phyloP scores from a whole-genome alignment of 2,888 invertebrate species.

The Zygaena filipendulae region DNA sequence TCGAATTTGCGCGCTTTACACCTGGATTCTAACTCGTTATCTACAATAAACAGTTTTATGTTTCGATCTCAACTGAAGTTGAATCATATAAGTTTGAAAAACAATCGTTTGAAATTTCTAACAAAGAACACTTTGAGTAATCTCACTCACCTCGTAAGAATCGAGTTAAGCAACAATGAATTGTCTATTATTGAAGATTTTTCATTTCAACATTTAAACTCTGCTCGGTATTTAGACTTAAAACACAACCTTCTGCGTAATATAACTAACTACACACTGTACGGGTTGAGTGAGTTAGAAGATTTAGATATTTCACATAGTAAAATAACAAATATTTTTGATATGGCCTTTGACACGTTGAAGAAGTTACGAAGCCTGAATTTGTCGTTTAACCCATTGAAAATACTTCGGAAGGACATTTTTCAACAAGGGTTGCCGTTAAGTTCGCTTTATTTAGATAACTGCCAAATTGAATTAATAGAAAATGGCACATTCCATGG shows the following conservation, averaged over 20 bases:
- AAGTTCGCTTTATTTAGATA: slow-evolving; percentile 77
- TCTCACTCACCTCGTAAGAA: slow-evolving; percentile 76
- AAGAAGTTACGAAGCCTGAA: slow-evolving; percentile 82
- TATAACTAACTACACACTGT: slow-evolving; percentile 79
- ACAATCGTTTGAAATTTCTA: slow-evolving; percentile 79
- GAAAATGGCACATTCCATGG: slow-evolving; percentile 81
- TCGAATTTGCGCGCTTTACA: slow-evolving; percentile 80
- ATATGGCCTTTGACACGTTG: slow-evolving; percentile 79
- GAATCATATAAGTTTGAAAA: slow-evolving; percentile 83
- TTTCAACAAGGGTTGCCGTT: slow-evolving; percentile 83
- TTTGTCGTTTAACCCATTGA: slow-evolving; percentile 81
- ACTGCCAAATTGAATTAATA: slow-evolving; percentile 79
- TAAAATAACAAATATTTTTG: slow-evolving; percentile 73
- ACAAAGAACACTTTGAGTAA: slow-evolving; percentile 80
- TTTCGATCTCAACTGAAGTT: slow-evolving; percentile 83
- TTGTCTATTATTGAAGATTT: slow-evolving; percentile 84
- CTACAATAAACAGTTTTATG: slow-evolving; percentile 78
- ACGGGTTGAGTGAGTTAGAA: slow-evolving; percentile 79
- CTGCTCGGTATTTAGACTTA: slow-evolving; percentile 81
- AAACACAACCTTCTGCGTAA: slow-evolving; percentile 78
- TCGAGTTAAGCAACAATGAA: slow-evolving; percentile 83
- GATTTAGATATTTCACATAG: slow-evolving; percentile 83
- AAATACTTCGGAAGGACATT: slow-evolving; percentile 75
- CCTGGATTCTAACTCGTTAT: slow-evolving; percentile 80
- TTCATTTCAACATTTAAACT: slow-evolving; percentile 80